phyloP scores from a whole-genome alignment of 2,113 vertebrate species.

The Peromyscus leucopus region DNA sequence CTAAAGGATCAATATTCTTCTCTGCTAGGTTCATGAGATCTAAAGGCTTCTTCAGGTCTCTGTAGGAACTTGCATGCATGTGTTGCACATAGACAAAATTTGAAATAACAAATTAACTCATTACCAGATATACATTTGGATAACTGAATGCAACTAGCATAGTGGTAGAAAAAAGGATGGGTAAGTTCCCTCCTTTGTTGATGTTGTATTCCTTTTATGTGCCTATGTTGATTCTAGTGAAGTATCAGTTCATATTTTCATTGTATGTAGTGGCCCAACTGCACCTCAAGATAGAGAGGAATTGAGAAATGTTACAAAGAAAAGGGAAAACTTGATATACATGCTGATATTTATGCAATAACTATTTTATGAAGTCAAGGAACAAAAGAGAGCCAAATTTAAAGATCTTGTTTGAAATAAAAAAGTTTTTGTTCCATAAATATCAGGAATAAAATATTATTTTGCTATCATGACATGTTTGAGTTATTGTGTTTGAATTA shows the following conservation, averaged over 20 bases:
- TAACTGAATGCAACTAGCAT: neutral
- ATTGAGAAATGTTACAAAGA: neutral
- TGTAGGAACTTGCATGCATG: neutral
- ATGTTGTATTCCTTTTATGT: neutral
- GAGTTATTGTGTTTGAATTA: neutral
- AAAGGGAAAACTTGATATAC: neutral
- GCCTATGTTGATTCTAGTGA: neutral
- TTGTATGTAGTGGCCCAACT: neutral
- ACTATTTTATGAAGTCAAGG: neutral
- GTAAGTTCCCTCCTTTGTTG: neutral
- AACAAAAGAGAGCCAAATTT: neutral
- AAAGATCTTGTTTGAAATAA: neutral
- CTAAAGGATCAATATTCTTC: neutral
- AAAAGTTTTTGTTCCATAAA: neutral
- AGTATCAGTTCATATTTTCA: neutral
- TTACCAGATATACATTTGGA: neutral
- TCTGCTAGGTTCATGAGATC: neutral
- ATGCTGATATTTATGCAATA: neutral
- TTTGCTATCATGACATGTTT: neutral
- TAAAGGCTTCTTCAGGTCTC: neutral
- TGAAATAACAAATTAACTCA: no score
- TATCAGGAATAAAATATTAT: neutral
- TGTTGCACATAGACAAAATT: neutral
- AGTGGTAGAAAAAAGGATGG: accelerated
- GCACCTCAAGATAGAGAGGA: neutral